phyloP scores from a whole-genome alignment of 35 echinoderm and acorn worm species.

The Patiria miniata region DNA sequence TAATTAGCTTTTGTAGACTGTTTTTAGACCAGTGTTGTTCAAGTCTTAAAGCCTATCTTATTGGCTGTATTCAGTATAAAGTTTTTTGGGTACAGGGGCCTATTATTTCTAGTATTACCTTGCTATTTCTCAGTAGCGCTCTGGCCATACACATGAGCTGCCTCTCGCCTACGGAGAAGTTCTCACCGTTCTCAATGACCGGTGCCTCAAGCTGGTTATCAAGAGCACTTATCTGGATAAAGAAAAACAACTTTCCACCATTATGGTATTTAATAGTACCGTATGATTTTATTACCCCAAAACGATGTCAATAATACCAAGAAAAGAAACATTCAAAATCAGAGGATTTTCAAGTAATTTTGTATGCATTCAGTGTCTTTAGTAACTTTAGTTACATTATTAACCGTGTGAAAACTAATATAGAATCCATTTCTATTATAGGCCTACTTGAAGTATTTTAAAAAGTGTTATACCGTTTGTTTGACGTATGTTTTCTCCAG shows the following conservation, averaged over 20 bases:
- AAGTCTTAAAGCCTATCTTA: too few species aligned
- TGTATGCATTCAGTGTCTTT: too few species aligned
- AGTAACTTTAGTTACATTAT: too few species aligned
- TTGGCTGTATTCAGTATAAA: too few species aligned
- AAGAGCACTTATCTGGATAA: conserved; percentile 55
- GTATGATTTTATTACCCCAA: background rate
- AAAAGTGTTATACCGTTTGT: conserved; percentile 71
- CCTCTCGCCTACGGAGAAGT: conserved; percentile 89
- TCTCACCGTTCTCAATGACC: conserved; percentile 83
- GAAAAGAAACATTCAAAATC: background rate
- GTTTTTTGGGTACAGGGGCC: background rate
- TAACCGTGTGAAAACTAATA: too few species aligned
- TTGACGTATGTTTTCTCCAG: conserved; percentile 81
- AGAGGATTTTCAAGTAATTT: too few species aligned
- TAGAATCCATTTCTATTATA: too few species aligned
- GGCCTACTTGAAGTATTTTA: too few species aligned
- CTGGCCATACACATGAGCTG: conserved; percentile 96
- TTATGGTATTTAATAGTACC: background rate
- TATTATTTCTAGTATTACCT: conserved; percentile 54
- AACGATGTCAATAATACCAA: background rate
- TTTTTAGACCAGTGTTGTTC: too few species aligned
- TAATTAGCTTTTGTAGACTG: too few species aligned
- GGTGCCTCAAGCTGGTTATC: conserved; percentile 69
- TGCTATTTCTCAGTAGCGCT: conserved; percentile 92
- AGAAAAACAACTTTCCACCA: background rate